phyloP scores from a whole-genome alignment of 2,113 vertebrate species.

The Sialia sialis region DNA sequence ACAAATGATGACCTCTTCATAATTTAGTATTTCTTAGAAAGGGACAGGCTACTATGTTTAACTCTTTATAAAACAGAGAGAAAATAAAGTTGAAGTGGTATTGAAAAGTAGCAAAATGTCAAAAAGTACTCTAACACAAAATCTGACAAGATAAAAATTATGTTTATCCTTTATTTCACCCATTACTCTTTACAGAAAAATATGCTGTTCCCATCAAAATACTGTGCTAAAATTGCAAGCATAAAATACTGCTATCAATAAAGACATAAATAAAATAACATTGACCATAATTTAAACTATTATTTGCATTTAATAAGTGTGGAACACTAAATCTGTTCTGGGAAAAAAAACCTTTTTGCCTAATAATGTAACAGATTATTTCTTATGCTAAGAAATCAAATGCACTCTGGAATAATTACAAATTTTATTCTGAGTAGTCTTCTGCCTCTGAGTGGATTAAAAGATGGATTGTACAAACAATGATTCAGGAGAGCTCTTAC shows the following conservation, averaged over 20 bases:
- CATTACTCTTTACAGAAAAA: background rate
- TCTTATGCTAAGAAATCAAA: background rate
- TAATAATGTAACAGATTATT: background rate
- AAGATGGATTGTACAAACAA: background rate
- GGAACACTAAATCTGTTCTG: background rate
- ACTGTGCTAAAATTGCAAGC: background rate
- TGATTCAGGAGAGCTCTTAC: background rate
- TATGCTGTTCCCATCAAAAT: background rate
- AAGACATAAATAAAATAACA: background rate
- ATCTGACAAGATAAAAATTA: background rate
- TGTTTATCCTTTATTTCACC: background rate
- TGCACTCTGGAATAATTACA: background rate
- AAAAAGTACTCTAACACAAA: background rate
- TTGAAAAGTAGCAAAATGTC: background rate
- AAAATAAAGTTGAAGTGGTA: background rate
- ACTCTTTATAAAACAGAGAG: background rate
- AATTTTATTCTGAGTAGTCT: background rate
- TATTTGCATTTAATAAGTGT: background rate
- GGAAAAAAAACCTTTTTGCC: background rate
- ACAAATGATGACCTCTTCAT: background rate
- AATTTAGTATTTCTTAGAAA: background rate
- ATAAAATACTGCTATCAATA: background rate
- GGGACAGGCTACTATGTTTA: background rate
- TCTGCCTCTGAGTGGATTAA: background rate
- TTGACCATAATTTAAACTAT: background rate